phyloP scores from a whole-genome alignment of 2,888 invertebrate species.

The Heliconius ismenius region DNA sequence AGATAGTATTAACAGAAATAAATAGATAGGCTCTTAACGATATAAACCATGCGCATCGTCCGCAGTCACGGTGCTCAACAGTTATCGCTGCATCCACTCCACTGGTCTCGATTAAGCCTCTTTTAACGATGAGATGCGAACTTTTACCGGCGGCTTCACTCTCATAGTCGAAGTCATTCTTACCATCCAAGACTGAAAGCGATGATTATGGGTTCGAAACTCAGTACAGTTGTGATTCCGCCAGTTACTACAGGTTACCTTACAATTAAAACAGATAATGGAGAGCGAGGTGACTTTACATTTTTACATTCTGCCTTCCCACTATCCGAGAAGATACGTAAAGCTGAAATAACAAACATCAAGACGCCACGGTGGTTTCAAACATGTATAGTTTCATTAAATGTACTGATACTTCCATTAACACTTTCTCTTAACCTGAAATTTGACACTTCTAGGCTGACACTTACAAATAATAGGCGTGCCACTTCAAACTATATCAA shows the following conservation, averaged over 20 bases:
- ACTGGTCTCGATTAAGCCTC: constrained; percentile 3
- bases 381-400: not conserved
- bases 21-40: not conserved
- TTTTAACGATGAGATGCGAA: not conserved
- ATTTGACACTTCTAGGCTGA: not conserved
- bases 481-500: constrained; percentile 4
- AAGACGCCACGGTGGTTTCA: too few relatives aligned
- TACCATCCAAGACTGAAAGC: too few relatives aligned
- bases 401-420: not conserved
- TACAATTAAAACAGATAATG: too few relatives aligned
- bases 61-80: constrained; percentile 1
- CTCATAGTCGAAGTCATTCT: not conserved
- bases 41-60: not conserved
- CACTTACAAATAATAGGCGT: constrained; percentile 10
- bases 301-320: too few relatives aligned
- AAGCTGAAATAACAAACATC: too few relatives aligned
- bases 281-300: too few relatives aligned
- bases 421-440: constrained; percentile 1
- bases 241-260: too few relatives aligned
- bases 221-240: too few relatives aligned
- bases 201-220: not conserved
- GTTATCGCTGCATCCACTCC: constrained; percentile 12
- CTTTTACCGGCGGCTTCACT: not conserved
- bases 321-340: too few relatives aligned
- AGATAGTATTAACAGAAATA: not conserved